Conservation (phyloP, 2,888 invertebrate genomes). For the Campaea margaritaria region DNA sequence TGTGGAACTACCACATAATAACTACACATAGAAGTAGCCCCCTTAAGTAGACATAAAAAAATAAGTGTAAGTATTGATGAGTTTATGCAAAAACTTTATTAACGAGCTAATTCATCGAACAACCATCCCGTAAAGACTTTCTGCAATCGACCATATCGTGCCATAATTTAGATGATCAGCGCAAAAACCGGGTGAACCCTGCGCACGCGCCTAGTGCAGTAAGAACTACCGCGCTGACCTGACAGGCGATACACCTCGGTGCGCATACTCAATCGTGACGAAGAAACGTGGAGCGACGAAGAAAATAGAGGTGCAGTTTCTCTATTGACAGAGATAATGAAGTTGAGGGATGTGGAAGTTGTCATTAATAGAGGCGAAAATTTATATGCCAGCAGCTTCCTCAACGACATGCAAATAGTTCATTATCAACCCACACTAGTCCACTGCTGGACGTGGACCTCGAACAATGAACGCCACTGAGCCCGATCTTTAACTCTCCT, state of each 20-base stretch:
- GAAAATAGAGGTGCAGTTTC: slow-evolving; percentile 42
- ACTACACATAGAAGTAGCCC: too few species aligned
- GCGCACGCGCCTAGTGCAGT: slow-evolving; percentile 59
- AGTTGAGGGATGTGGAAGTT: too few species aligned
- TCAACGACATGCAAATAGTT: too few species aligned
- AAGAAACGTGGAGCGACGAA: slow-evolving; percentile 33
- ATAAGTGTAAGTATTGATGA: neutral
- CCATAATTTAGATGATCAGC: slow-evolving; percentile 36
- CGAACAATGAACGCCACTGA: too few species aligned
- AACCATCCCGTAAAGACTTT: slow-evolving; percentile 13
- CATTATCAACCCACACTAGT: too few species aligned
- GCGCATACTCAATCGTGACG: slow-evolving; percentile 68
- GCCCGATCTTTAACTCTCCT: too few species aligned
- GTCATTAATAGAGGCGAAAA: too few species aligned
- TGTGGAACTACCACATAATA: too few species aligned
- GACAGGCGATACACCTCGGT: slow-evolving; percentile 75
- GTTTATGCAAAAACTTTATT: slow-evolving; percentile 5
- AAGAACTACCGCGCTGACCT: slow-evolving; percentile 72
- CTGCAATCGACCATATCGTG: slow-evolving; percentile 41
- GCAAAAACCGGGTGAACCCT: slow-evolving; percentile 57
- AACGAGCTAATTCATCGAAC: neutral
- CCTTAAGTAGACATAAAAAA: too few species aligned
- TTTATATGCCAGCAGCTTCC: too few species aligned
- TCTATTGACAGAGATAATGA: too few species aligned
- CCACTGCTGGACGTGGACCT: too few species aligned